These are phyloP conservation scores for Mylabris sibirica DNA, from an alignment of 2,888 invertebrate genomes.

Conservation along the genomic window DNA sequence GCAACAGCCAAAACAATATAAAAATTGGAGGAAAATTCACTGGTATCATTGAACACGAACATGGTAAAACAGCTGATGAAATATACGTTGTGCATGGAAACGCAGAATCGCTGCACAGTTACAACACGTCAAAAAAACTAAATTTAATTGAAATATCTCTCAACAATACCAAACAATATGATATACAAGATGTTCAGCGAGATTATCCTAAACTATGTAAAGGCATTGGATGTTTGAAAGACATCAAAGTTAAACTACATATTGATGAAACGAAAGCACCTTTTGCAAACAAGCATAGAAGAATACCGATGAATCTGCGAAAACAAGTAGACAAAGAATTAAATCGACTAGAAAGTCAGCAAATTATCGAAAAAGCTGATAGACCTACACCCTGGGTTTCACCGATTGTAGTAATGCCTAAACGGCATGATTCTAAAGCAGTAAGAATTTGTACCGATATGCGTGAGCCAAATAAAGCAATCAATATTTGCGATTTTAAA, in stretches of 20 bases:
- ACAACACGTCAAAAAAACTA: constrained; percentile 19
- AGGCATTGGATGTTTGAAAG: constrained; percentile 41
- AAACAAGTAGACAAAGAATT: constrained; percentile 29
- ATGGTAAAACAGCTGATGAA: background rate
- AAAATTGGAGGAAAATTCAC: constrained; percentile 20
- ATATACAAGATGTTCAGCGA: constrained; percentile 7
- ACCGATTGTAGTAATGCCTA: constrained; percentile 41
- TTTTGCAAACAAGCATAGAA: constrained; percentile 33
- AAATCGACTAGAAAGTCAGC: constrained; percentile 27
- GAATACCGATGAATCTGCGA: constrained; percentile 35
- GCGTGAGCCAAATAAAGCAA: constrained; percentile 38
- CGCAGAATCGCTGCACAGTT: constrained; percentile 16
- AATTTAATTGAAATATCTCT: background rate
- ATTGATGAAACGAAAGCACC: constrained; percentile 30
- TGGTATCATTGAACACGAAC: background rate
- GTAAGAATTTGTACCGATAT: constrained; percentile 37
- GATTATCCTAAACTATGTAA: constrained; percentile 18
- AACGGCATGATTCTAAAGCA: constrained; percentile 24
- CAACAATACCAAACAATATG: background rate
- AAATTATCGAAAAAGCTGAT: constrained; percentile 35
- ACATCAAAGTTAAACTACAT: constrained; percentile 30
- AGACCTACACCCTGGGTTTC: constrained; percentile 38
- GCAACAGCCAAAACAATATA: constrained; percentile 10
- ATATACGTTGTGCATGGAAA: constrained; percentile 16
- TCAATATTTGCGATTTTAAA: constrained; percentile 33